phyloP scores from a whole-genome alignment of 2,113 vertebrate genomes.

The Pachyramphus minor region DNA sequence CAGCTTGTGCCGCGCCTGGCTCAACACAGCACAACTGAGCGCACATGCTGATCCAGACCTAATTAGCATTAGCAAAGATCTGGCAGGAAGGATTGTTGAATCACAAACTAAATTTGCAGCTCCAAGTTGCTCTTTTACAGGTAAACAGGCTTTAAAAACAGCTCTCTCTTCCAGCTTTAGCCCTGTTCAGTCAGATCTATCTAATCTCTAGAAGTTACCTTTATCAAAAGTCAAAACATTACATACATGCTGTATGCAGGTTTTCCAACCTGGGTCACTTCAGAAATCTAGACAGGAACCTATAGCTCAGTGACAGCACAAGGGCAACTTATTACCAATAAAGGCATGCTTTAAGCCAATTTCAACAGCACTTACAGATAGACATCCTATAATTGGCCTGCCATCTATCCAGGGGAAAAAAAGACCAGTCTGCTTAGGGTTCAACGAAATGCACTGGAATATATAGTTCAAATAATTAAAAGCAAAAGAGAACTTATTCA shows the following conservation, averaged over 20 bases:
- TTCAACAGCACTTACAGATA: not conserved
- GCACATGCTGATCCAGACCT: not conserved
- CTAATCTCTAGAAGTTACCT: not conserved
- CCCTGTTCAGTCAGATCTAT: not conserved
- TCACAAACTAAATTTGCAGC: not conserved
- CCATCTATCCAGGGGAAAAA: not conserved
- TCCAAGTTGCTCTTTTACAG: not conserved
- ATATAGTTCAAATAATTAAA: not conserved
- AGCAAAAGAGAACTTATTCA: not conserved
- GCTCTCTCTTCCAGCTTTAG: not conserved
- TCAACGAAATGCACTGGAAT: not conserved
- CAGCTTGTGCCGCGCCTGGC: not conserved
- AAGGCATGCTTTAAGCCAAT: not conserved
- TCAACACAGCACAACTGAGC: not conserved
- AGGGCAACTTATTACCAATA: not conserved
- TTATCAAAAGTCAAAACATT: not conserved
- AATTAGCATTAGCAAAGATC: not conserved
- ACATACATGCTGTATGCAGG: fast-evolving
- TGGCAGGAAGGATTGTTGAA: not conserved
- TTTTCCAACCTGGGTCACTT: not conserved
- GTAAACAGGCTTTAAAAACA: not conserved
- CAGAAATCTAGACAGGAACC: not conserved
- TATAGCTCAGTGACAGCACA: not conserved
- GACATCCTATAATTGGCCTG: not conserved
- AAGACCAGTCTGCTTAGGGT: not conserved